phyloP scores from a whole-genome alignment of 2,888 invertebrate genomes.

The Hetaerina titia region DNA sequence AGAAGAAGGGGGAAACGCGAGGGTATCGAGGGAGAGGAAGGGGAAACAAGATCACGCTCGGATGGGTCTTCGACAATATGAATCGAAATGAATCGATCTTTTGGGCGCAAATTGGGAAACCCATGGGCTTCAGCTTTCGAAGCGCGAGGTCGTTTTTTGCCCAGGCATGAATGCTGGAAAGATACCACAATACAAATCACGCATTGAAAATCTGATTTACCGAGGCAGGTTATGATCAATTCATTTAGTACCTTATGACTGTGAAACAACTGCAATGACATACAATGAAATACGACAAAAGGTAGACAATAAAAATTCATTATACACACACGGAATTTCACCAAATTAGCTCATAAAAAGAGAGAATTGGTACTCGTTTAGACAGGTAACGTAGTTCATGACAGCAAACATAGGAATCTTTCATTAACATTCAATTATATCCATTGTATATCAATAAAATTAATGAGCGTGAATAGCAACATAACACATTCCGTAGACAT shows the following conservation, averaged over 20 bases:
- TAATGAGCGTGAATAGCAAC: too few species aligned
- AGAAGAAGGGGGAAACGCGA: conserved; percentile 70
- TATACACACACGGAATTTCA: background rate
- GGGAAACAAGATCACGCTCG: background rate
- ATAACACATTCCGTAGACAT: too few species aligned
- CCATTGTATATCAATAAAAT: too few species aligned
- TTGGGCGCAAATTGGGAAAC: conserved; percentile 7
- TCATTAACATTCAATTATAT: too few species aligned
- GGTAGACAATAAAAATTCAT: background rate
- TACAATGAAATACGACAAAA: background rate
- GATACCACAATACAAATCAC: background rate
- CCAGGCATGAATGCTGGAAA: background rate
- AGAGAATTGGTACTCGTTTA: background rate
- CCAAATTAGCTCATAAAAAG: background rate
- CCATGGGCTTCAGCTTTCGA: background rate
- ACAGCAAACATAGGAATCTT: background rate
- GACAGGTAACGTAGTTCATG: background rate
- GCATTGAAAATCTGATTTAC: conserved; percentile 15
- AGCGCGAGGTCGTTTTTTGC: background rate
- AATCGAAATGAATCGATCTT: conserved; percentile 25
- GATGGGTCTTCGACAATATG: conserved; percentile 19
- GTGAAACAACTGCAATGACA: background rate
- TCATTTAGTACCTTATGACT: background rate
- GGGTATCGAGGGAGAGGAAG: conserved; percentile 69
- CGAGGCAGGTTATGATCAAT: background rate